A percentile compares a stretch with the other conserved stretches of the same genome.
These are phyloP conservation scores for Metopolophium dirhodum DNA, from an alignment of 1,140 invertebrate species.

Conservation along the genomic window DNA sequence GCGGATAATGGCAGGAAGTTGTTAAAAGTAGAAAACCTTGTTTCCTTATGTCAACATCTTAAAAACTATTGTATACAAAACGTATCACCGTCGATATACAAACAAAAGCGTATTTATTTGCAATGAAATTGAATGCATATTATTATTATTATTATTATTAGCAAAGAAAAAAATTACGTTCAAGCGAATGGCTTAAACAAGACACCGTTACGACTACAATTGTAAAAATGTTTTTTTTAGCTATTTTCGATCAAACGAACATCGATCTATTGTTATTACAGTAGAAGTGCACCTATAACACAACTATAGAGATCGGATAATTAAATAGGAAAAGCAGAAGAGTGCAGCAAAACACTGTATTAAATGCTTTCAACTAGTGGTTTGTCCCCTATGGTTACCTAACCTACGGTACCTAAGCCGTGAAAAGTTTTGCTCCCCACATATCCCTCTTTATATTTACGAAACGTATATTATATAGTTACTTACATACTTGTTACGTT, in stretches of 20 bases:
- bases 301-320: not conserved
- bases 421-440: not conserved
- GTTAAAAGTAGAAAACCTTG: conserved; percentile 32
- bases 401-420: not conserved
- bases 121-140: not conserved
- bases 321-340: not conserved
- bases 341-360: not conserved
- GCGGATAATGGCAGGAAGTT: conserved; percentile 34
- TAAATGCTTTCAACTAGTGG: not conserved
- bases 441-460: not conserved
- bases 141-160: not conserved
- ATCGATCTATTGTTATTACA: not conserved
- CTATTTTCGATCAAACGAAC: not conserved
- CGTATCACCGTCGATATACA: not conserved
- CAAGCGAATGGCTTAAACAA: not conserved
- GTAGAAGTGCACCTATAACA: not conserved
- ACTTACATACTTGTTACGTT: not conserved
- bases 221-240: not conserved
- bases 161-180: not conserved
- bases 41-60: not conserved
- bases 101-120: not conserved
- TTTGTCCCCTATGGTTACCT: not conserved
- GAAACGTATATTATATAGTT: not conserved
- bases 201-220: not conserved
- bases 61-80: not conserved